Evolutionary conservation across 2,888 invertebrate genomes (phyloP).

Genomic region (Biston stratarius): DNA sequence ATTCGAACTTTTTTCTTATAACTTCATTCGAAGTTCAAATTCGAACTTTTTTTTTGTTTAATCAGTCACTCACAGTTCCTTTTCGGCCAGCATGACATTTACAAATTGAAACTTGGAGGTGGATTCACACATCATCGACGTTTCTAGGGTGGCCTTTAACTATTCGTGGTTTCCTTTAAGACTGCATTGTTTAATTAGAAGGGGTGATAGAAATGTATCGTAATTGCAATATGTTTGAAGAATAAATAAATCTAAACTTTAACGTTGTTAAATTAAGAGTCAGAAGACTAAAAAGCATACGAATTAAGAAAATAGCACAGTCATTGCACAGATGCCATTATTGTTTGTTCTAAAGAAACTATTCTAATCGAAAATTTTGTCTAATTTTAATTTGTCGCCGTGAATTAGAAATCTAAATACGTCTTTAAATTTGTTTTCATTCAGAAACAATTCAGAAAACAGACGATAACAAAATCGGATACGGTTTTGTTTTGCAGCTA

Average conservation of each 20-base stretch:
- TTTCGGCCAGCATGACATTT: slow-evolving; percentile 66
- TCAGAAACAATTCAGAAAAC: too few relatives aligned
- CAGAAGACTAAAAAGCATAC: slow-evolving; percentile 19
- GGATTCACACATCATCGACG: slow-evolving; percentile 49
- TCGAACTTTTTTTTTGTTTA: slow-evolving; percentile 39
- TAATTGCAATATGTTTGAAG: slow-evolving; percentile 52
- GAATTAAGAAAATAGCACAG: slow-evolving; percentile 56
- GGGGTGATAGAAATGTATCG: slow-evolving; percentile 57
- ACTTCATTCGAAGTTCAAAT: slow-evolving; percentile 59
- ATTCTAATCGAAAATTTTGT: slow-evolving; percentile 1
- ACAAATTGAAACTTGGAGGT: slow-evolving; percentile 46
- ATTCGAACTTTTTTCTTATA: slow-evolving; percentile 28
- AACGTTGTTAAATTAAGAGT: not conserved
- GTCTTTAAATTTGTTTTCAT: too few relatives aligned
- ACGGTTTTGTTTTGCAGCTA: not conserved
- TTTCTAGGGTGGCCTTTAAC: slow-evolving; percentile 39
- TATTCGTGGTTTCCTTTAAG: slow-evolving; percentile 67
- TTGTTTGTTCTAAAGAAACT: slow-evolving; percentile 46
- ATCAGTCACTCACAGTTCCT: slow-evolving; percentile 73
- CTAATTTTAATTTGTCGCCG: slow-evolving; percentile 7
- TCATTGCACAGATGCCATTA: slow-evolving; percentile 62
- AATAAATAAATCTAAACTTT: slow-evolving; percentile 49
- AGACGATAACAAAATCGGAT: too few relatives aligned
- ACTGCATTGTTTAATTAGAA: slow-evolving; percentile 72
- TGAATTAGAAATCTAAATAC: not conserved